Evolutionary conservation across 2,113 vertebrate genomes (phyloP), one percentile per base, ranked within the genome.

Genomic region (Hyperopisus bebe): DNA sequence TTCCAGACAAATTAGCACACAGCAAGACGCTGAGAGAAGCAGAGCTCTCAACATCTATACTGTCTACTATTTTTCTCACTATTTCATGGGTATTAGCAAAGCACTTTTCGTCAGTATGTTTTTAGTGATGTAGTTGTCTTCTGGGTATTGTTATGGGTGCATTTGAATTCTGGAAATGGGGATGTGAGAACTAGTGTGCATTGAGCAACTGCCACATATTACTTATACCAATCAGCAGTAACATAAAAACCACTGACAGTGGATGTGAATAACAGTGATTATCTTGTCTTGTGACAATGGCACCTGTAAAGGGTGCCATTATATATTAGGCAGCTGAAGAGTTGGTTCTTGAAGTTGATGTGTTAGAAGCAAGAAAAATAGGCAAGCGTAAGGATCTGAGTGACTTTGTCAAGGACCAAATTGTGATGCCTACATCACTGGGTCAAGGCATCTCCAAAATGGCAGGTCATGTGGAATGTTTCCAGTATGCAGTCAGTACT

Each of bases 81-180:
- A 35, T 90, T 87, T 90, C 66, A 70, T 11, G 62, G 17, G 62
- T 42, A 87, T 90, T 90, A 87, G 84, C 55, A n/a, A 24, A 35
- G 47, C 11, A 19, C 17, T 87, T 90, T 86, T 87, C 31, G 19
- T 21, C 53, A 13, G 55, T 27, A 11, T 86, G 83, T 86, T 70
- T 24, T 77, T 24, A 31, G 31, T 35, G 58, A n/a, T 39, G 47
- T 24, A 87, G n/a, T 39, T n/a, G 84, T n/a, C 27, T 74, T 42
- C n/a, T 35, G 83, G 55, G 21, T 7, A 44, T 47, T 66, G 55
- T 70, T 70, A 27, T 86, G 24, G 24, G 35, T 21, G 27, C 10
- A 70, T 39, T 15, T 19, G 2, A 74, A 80, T 50, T 2, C n/a
- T 51, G 46, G n/a, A 51, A 27, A 77, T 77, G 46, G 35, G 39